These are phyloP conservation scores for Acrocyrtus sp. DNA, from an alignment of 2,888 invertebrate species.

Conservation along the genomic window DNA sequence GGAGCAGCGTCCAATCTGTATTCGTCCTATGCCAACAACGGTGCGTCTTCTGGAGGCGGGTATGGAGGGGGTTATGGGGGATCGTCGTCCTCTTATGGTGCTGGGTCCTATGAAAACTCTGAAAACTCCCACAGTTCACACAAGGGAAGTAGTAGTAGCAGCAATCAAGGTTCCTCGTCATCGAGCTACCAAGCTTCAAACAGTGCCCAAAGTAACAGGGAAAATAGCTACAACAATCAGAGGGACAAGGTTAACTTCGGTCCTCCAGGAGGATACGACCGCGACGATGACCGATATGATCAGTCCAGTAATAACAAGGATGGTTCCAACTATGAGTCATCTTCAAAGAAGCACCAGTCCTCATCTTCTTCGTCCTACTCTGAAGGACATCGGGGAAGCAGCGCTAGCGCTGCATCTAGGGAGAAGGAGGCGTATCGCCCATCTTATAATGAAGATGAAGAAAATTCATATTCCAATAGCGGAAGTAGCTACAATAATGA, in stretches of 20 bases:
- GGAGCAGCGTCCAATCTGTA: neutral
- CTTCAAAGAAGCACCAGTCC: neutral
- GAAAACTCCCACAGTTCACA: neutral
- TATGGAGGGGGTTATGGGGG: neutral
- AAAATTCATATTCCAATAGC: conserved; percentile 12
- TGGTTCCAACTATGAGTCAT: too few relatives aligned
- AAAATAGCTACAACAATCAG: neutral
- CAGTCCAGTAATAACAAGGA: too few relatives aligned
- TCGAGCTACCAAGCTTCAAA: neutral
- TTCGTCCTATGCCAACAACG: neutral
- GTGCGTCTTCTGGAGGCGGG: too few relatives aligned
- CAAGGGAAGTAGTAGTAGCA: neutral
- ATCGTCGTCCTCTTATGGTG: neutral
- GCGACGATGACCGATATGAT: too few relatives aligned
- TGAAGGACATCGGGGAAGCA: conserved; percentile 1
- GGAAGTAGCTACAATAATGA: conserved; percentile 4
- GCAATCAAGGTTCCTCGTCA: neutral
- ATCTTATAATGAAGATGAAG: conserved; percentile 18
- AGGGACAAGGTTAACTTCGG: too few relatives aligned
- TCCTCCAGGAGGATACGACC: too few relatives aligned
- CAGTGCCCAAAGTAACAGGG: neutral
- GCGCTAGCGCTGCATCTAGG: conserved; percentile 4
- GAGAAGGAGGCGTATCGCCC: conserved; percentile 19
- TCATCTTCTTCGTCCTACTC: neutral
- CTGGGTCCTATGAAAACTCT: neutral